phyloP scores from a whole-genome alignment of 2,888 invertebrate genomes.

The Dorcus hopei region DNA sequence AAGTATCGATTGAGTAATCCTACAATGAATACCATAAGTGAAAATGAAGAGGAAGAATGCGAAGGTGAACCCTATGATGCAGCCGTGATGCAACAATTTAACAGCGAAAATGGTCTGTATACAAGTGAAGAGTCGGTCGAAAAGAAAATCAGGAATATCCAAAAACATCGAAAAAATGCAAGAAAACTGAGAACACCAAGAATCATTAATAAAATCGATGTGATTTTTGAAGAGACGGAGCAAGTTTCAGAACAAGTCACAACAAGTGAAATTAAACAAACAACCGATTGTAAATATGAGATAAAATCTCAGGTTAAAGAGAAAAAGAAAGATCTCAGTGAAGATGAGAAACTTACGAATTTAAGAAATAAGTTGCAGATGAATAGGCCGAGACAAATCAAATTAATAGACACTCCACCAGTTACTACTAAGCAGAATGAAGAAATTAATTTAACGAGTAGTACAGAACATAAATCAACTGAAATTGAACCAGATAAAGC shows the following conservation, averaged over 20 bases:
- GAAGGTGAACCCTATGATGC: background rate
- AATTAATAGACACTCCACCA: constrained; percentile 12
- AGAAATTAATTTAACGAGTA: background rate
- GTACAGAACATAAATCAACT: background rate
- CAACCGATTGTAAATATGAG: constrained; percentile 23
- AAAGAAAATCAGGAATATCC: too few relatives aligned
- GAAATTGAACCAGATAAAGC: background rate
- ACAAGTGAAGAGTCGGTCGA: too few relatives aligned
- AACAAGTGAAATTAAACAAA: background rate
- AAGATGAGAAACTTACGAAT: constrained; percentile 19
- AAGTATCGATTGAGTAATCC: background rate
- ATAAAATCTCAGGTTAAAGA: constrained; percentile 46
- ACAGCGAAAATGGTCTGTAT: background rate
- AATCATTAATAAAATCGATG: background rate
- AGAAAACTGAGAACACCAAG: background rate
- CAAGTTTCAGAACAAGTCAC: constrained; percentile 7
- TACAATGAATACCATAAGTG: constrained; percentile 9
- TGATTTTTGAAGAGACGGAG: background rate
- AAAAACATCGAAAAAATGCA: too few relatives aligned
- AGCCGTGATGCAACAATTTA: background rate
- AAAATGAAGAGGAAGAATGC: constrained; percentile 11
- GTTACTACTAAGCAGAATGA: background rate
- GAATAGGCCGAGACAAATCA: constrained; percentile 44
- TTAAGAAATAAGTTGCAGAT: constrained; percentile 26
- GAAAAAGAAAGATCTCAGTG: constrained; percentile 19